A percentile compares a stretch with the other conserved stretches of the same genome.
Evolutionary conservation across 1,140 invertebrate species (phyloP).

Genomic region (Dryas iulia): DNA sequence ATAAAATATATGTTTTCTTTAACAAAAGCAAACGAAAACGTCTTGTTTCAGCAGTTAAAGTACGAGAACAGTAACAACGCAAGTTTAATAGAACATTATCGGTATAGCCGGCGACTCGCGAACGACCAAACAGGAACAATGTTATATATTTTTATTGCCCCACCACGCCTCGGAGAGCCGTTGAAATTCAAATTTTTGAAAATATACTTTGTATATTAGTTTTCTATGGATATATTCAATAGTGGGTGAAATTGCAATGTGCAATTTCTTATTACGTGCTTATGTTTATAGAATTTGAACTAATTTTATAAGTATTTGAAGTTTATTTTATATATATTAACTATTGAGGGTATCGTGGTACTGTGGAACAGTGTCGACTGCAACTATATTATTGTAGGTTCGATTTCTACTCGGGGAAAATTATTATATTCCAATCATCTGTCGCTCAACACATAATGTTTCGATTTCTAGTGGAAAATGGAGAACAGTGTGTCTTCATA

Average conservation of each 20-base stretch:
- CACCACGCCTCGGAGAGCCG: slow-evolving; percentile 18
- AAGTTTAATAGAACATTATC: slow-evolving; percentile 34
- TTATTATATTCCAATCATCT: too few relatives aligned
- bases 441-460: too few relatives aligned
- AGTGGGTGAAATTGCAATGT: slow-evolving; percentile 15
- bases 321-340: too few relatives aligned
- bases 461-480: too few relatives aligned
- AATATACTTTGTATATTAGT: slow-evolving; percentile 19
- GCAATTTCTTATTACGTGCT: not conserved
- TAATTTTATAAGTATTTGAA: too few relatives aligned
- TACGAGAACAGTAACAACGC: slow-evolving; percentile 28
- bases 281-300: not conserved
- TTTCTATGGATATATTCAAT: slow-evolving; percentile 13
- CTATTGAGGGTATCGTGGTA: too few relatives aligned
- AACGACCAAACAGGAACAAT: slow-evolving; percentile 22
- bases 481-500: too few relatives aligned
- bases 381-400: too few relatives aligned
- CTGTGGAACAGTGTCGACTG: too few relatives aligned
- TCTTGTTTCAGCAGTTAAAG: not conserved
- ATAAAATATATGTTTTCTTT: not conserved
- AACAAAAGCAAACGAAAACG: not conserved
- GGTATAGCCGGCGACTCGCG: slow-evolving; percentile 16
- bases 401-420: too few relatives aligned
- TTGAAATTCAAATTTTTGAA: slow-evolving; percentile 38
- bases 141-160: slow-evolving; percentile 35